Base-by-base conservation (phyloP, 2,797 vertebrate species). In the Morelia viridis region DNA sequence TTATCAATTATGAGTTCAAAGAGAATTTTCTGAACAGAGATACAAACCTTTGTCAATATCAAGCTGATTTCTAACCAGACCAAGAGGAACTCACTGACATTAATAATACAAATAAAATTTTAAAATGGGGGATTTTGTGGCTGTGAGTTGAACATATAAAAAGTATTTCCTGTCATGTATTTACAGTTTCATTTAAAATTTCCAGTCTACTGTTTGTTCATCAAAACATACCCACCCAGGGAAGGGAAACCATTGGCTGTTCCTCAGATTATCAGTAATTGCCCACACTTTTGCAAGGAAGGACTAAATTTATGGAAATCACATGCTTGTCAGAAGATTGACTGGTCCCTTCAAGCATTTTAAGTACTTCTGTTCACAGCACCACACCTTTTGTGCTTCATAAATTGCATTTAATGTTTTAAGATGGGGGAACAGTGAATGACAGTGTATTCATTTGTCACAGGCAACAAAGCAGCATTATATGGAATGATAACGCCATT, bases 361-460 rank as follows among this genome's bases (percentile, higher is more conserved):
- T 91, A 89, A 92, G 62, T 89, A 41, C 62, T 92, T 89, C 88
- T 71, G n/a, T 57, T 26, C 90, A 31, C n/a, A 87, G 62, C 0
- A 76, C 26, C 53, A 12, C 65, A 85, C 71, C 85, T 87, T 94
- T 86, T 58, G 89, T n/a, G 89, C 62, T 88, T 92, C 65, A 61
- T 35, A 94, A 85, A 57, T 89, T 93, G 15, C 53, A 58, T 31
- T 92, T 92, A 60, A 92, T 90, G 10, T 65, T 85, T 60, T 85
- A 92, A 91, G 53, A 90, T 50, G 50, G 91, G 7, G 41, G 90
- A 89, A 93, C 46, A 31, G 24, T 56, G 91, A 4, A 50, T 31
- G 92, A 88, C 87, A 85, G 64, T 19, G 24, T 90, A 92, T 93
- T 94, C 12, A 88, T 92, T 94, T 90, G 57, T 89, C 57, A 22